Evolutionary conservation across 64 coral and sea anemone species (phyloP).

Genomic region (Porites australiensis): DNA sequence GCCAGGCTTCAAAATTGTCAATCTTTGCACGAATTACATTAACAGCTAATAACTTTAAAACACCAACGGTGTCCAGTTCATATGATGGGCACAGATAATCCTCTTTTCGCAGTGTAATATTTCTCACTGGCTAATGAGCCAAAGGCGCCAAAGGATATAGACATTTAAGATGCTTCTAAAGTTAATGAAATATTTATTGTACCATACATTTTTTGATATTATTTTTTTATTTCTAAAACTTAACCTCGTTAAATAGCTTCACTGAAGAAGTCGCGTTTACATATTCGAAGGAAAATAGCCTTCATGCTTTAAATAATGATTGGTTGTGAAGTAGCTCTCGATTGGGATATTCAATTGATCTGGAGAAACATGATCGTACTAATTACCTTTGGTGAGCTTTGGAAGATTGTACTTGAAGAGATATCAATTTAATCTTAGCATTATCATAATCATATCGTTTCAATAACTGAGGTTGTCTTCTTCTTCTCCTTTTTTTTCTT

Average conservation of each 20-base stretch:
- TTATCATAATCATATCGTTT: constrained; percentile 1
- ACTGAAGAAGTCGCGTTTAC: not conserved
- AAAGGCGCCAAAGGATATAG: not conserved
- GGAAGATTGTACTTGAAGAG: constrained; percentile 12
- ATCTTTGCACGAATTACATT: not conserved
- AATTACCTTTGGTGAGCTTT: constrained; percentile 40
- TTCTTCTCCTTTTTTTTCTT: not conserved
- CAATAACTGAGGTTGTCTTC: not conserved
- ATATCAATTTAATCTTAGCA: constrained; percentile 28
- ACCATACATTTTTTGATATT: not conserved
- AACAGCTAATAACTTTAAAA: not conserved
- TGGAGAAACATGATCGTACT: not conserved
- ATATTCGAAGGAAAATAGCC: no score
- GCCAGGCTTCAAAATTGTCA: not conserved
- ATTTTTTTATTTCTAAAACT: not conserved
- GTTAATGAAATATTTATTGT: constrained; percentile 62
- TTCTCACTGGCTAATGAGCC: not conserved
- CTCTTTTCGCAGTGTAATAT: constrained; percentile 8
- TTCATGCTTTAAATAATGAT: not conserved
- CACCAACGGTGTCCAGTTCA: not conserved
- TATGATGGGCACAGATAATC: constrained; percentile 20
- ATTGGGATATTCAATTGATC: not conserved
- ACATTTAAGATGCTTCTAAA: constrained; percentile 15
- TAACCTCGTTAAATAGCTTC: not conserved
- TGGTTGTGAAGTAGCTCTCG: not conserved